These are phyloP conservation scores for Bombus sibiricus DNA, from an alignment of 1,140 invertebrate species.

Conservation along the genomic window DNA sequence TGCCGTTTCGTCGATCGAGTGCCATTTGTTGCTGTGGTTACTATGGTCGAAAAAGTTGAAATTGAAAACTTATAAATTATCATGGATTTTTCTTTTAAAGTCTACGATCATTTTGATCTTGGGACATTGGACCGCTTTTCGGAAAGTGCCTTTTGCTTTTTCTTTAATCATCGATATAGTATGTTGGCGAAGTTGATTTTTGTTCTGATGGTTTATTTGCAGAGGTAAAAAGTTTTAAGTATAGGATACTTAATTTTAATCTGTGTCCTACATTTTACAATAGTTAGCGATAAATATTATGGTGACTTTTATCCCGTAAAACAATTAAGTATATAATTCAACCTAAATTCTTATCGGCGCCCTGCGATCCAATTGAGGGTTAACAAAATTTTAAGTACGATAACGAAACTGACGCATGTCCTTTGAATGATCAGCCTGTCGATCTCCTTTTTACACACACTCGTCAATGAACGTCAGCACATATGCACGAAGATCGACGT, in stretches of 20 bases:
- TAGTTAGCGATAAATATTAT: background rate
- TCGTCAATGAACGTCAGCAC: background rate
- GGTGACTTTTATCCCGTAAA: background rate
- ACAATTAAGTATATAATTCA: background rate
- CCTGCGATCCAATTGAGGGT: background rate
- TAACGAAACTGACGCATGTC: background rate
- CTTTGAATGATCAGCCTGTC: background rate
- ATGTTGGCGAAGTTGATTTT: no score
- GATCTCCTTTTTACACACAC: background rate
- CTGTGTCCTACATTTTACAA: background rate
- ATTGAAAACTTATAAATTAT: no score
- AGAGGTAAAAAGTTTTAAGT: no score
- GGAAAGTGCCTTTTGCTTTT: no score
- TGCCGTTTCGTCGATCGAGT: background rate
- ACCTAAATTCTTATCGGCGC: background rate
- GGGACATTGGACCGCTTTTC: background rate
- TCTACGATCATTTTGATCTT: background rate
- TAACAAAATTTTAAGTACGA: background rate
- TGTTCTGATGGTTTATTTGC: no score
- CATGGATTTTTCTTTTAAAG: no score
- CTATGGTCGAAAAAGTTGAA: background rate
- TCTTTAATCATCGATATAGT: no score
- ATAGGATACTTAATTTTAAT: background rate
- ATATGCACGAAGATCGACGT: background rate
- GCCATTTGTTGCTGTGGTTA: background rate